A percentile compares a stretch with the other conserved stretches of the same genome.
Conservation (phyloP, 2,888 invertebrate species). For the Dolichopus griseipennis region DNA sequence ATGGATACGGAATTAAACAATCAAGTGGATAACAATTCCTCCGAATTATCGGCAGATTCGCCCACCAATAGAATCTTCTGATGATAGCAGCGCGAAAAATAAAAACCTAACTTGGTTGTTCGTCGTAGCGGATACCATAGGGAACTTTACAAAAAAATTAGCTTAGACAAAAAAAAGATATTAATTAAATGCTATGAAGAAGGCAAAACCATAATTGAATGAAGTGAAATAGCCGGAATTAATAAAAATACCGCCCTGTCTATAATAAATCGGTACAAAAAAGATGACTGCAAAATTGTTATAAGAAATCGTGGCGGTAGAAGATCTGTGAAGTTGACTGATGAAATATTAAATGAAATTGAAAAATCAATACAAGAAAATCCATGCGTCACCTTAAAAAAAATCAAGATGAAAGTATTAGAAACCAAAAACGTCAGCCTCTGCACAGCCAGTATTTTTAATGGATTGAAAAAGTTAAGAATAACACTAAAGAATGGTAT, state of each 20-base stretch:
- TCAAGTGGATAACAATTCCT: constrained; percentile 3
- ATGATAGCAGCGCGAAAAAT: not conserved
- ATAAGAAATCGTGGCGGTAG: constrained; percentile 12
- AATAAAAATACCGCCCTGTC: constrained; percentile 11
- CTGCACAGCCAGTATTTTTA: constrained; percentile 5
- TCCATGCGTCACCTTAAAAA: constrained; percentile 11
- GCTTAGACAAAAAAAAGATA: constrained; percentile 2
- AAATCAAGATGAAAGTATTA: constrained; percentile 11
- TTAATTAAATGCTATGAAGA: constrained; percentile 1
- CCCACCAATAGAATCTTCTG: not conserved
- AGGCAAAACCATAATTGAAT: constrained; percentile 4
- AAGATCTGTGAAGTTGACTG: constrained; percentile 10
- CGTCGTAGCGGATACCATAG: constrained; percentile 7
- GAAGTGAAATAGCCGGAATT: constrained; percentile 2
- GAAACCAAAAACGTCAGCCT: not conserved
- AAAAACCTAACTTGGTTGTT: not conserved
- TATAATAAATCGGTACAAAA: constrained; percentile 13
- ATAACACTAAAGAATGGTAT: constrained; percentile 5
- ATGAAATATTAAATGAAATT: constrained; percentile 13
- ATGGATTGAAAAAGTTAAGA: not conserved
- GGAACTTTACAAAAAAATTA: not conserved
- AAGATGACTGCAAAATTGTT: constrained; percentile 11
- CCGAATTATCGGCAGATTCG: not conserved
- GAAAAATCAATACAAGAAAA: constrained; percentile 13
- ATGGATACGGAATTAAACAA: too few relatives aligned